Evolutionary conservation across 2,113 vertebrate species (phyloP).

Genomic region (Phaethon lepturus): DNA sequence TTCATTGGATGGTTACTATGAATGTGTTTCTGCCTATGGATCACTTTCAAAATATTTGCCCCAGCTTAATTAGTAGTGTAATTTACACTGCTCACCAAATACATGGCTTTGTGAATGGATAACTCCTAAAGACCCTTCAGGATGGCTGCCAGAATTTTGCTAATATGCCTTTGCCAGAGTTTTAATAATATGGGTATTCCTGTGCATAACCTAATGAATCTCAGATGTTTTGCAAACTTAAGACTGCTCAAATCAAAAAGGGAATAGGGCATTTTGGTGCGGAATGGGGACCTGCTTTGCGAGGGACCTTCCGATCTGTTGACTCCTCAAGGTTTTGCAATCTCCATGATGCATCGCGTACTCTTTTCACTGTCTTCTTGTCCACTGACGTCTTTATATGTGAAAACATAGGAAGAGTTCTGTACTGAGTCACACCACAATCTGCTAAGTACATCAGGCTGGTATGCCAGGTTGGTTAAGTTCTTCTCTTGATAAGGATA

Average conservation of each 20-base stretch:
- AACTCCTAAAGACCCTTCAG: background rate
- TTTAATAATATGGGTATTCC: background rate
- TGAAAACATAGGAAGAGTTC: background rate
- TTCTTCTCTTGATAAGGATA: background rate
- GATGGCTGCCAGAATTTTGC: background rate
- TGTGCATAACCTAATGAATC: background rate
- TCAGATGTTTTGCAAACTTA: background rate
- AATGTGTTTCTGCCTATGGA: background rate
- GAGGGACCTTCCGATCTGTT: background rate
- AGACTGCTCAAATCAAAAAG: background rate
- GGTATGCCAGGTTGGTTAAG: background rate
- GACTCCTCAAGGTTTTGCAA: conserved; percentile 11
- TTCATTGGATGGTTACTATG: background rate
- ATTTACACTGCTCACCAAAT: background rate
- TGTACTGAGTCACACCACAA: background rate
- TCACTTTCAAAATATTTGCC: background rate
- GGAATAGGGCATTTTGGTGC: background rate
- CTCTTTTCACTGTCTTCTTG: background rate
- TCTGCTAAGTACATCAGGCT: background rate
- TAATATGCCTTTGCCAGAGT: background rate
- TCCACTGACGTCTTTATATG: background rate
- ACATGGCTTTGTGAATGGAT: background rate
- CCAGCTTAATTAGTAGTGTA: background rate
- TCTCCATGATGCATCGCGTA: background rate
- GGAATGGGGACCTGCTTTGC: background rate